Evolutionary conservation across 2,797 vertebrate genomes (phyloP).

Genomic region (Spea hammondii): DNA sequence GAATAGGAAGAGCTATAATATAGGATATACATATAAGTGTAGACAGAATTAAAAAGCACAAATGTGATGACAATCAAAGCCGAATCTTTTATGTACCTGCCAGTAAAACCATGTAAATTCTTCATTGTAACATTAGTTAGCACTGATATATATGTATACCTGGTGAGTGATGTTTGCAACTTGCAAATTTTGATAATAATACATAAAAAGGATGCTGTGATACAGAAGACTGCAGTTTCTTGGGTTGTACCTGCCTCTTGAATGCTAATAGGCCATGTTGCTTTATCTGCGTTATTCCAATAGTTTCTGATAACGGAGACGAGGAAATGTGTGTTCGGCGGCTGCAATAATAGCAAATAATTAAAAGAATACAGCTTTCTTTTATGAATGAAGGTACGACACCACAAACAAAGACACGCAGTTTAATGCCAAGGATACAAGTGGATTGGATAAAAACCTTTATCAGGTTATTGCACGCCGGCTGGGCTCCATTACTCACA

Average conservation of each 20-base stretch:
- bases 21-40: too few relatives aligned
- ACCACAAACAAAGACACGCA: constrained; percentile 30
- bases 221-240: constrained; percentile 77
- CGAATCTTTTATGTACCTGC: not conserved
- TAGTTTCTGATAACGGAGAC: constrained; percentile 65
- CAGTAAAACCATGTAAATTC: not conserved
- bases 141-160: too few relatives aligned
- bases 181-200: constrained; percentile 57
- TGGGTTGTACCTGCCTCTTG: constrained; percentile 67
- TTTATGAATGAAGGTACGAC: constrained; percentile 68
- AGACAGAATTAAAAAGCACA: too few relatives aligned
- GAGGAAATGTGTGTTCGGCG: constrained; percentile 67
- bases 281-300: constrained; percentile 72
- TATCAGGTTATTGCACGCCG: not conserved
- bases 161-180: too few relatives aligned
- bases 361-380: constrained; percentile 65
- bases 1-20: too few relatives aligned
- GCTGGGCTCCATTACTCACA: constrained; percentile 4
- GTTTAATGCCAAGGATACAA: constrained; percentile 44
- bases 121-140: constrained; percentile 36
- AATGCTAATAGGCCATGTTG: constrained; percentile 74
- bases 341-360: constrained; percentile 66
- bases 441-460: constrained; percentile 52
- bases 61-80: too few relatives aligned
- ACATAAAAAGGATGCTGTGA: constrained; percentile 78